Conservation (phyloP, 2,113 vertebrate species). For the Pseudonaja textilis region DNA sequence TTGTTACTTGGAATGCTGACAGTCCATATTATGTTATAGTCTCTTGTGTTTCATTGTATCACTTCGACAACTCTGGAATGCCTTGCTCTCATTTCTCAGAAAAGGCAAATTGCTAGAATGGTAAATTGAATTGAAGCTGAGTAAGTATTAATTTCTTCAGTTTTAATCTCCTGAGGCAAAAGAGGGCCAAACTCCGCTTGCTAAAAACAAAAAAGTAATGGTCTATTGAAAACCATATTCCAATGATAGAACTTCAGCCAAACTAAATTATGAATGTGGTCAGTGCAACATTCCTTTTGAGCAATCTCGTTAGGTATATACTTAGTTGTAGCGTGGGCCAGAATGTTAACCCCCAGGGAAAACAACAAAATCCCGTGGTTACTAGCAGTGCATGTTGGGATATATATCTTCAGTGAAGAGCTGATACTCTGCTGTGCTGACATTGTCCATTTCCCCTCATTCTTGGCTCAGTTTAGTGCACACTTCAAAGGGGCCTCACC, state of each 20-base stretch:
- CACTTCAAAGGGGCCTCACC: slow-evolving; percentile 69
- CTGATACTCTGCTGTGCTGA: slow-evolving; percentile 57
- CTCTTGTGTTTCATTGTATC: neutral
- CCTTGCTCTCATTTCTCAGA: neutral
- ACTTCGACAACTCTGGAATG: neutral
- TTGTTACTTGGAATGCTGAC: too few species aligned
- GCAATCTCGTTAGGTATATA: slow-evolving; percentile 3
- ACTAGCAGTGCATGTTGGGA: neutral
- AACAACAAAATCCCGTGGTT: neutral
- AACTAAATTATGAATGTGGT: slow-evolving; percentile 6
- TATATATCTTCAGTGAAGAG: slow-evolving; percentile 46
- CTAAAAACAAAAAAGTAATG: slow-evolving; percentile 10
- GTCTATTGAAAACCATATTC: neutral
- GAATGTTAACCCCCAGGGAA: neutral
- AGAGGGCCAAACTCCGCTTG: neutral
- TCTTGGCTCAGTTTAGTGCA: slow-evolving; percentile 66
- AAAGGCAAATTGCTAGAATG: slow-evolving; percentile 1
- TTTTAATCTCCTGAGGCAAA: slow-evolving; percentile 15
- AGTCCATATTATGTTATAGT: neutral
- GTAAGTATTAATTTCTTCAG: neutral
- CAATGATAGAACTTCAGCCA: neutral
- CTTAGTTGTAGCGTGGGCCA: slow-evolving; percentile 1
- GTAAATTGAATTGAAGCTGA: neutral
- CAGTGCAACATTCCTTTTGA: neutral
- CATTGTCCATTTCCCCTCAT: slow-evolving; percentile 45